Percentiles rank a stretch among this genome's conserved stretches.
Evolutionary conservation across 92 coral and sea anemone species (phyloP).

Genomic region (Chrysogorgia sp.): DNA sequence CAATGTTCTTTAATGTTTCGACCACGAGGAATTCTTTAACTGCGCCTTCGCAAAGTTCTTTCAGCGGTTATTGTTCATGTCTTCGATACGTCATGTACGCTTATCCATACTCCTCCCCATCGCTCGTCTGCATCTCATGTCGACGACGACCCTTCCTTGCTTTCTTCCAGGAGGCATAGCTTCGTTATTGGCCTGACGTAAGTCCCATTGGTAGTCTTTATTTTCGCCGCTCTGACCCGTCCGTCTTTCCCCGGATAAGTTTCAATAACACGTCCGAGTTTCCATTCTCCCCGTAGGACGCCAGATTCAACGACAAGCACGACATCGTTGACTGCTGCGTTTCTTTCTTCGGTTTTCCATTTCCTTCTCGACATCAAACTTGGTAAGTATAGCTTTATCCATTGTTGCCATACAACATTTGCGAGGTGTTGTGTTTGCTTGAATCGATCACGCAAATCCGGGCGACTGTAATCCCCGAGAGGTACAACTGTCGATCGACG

Average conservation of each 20-base stretch:
- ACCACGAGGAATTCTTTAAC: too few relatives aligned
- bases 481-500: conserved; percentile 16
- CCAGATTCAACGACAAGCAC: conserved; percentile 19
- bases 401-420: conserved; percentile 27
- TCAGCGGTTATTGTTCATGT: too few relatives aligned
- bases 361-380: conserved; percentile 13
- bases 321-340: neutral
- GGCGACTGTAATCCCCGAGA: conserved; percentile 33
- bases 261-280: conserved; percentile 1
- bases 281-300: conserved; percentile 26
- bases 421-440: conserved; percentile 31
- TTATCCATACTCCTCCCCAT: conserved; percentile 35
- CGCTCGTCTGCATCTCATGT: conserved; percentile 12
- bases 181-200: conserved; percentile 31
- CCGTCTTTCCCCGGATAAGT: conserved; percentile 31
- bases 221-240: conserved; percentile 28
- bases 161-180: conserved; percentile 12
- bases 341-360: conserved; percentile 25
- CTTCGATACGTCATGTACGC: too few relatives aligned
- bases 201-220: conserved; percentile 13
- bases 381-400: conserved; percentile 33
- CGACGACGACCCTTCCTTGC: conserved; percentile 16
- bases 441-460: conserved; percentile 12
- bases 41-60: too few relatives aligned
- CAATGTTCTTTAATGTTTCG: too few relatives aligned